Evolutionary conservation across 2,888 invertebrate species (phyloP).

Genomic region (Nomada hirtipes): DNA sequence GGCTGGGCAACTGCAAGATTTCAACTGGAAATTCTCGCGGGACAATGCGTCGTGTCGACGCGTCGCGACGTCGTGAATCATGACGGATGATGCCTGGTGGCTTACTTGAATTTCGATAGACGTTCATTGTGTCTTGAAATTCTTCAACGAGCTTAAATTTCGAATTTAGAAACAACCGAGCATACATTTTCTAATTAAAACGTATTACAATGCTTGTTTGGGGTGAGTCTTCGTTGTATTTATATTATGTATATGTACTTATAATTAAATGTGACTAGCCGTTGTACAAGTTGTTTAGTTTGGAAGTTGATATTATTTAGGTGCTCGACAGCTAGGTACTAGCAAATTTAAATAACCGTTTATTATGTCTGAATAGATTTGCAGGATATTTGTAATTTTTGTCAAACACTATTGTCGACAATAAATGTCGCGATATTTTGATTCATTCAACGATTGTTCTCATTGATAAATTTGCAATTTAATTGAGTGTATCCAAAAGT

Average conservation of each 20-base stretch:
- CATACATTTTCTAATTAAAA: conserved; percentile 26
- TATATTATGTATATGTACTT: too few relatives aligned
- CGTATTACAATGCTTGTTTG: not conserved
- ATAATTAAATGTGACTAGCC: not conserved
- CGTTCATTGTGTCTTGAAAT: conserved; percentile 15
- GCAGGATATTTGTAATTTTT: not conserved
- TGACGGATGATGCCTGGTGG: conserved; percentile 33
- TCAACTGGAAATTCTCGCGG: conserved; percentile 40
- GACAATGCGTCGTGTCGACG: conserved; percentile 33
- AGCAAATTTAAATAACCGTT: not conserved
- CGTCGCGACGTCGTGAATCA: conserved; percentile 29
- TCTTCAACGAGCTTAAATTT: not conserved
- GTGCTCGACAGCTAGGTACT: not conserved
- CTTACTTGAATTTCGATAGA: conserved; percentile 40
- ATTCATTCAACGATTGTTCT: not conserved
- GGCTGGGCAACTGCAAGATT: conserved; percentile 14
- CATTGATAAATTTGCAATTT: not conserved
- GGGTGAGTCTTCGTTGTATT: too few relatives aligned
- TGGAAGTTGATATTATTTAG: not conserved
- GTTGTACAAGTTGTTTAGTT: not conserved
- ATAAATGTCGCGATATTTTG: too few relatives aligned
- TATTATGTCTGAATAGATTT: not conserved
- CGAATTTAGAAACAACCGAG: conserved; percentile 11
- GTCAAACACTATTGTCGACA: too few relatives aligned
- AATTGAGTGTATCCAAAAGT: not conserved